phyloP scores from a whole-genome alignment of 2,888 invertebrate genomes.

The Leptothorax acervorum region DNA sequence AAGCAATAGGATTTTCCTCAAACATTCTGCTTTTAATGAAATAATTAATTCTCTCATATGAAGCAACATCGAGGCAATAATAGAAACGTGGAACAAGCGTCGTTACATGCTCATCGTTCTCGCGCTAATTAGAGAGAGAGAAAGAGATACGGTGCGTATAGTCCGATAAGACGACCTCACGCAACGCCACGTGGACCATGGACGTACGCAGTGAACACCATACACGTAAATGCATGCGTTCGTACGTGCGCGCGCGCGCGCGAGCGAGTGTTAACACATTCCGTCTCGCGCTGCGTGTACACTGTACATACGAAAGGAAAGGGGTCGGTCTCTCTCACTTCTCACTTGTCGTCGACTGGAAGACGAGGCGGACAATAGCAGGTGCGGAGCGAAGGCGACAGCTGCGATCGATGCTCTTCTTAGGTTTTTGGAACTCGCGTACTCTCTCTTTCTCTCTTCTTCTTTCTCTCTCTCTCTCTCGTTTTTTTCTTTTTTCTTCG shows the following conservation, averaged over 20 bases:
- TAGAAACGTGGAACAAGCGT: not conserved
- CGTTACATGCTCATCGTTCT: not conserved
- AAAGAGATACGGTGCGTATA: not conserved
- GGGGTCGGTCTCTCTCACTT: constrained; percentile 74
- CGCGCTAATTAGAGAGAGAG: constrained; percentile 20
- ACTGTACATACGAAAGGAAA: constrained; percentile 73
- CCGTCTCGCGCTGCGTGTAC: constrained; percentile 66
- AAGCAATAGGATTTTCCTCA: not conserved
- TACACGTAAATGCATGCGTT: constrained; percentile 20
- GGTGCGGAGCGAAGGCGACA: constrained; percentile 83
- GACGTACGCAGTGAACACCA: constrained; percentile 51
- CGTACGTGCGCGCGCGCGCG: constrained; percentile 38
- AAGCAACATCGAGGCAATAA: not conserved
- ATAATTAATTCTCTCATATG: not conserved
- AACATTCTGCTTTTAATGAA: not conserved
- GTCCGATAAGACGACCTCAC: constrained; percentile 69
- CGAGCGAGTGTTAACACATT: constrained; percentile 25
- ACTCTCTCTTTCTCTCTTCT: constrained; percentile 67
- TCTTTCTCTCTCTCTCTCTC: constrained; percentile 53
- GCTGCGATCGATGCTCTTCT: constrained; percentile 84
- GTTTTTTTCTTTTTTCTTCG: constrained; percentile 30
- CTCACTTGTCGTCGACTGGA: constrained; percentile 77
- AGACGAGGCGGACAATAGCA: constrained; percentile 82
- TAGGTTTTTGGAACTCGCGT: constrained; percentile 81
- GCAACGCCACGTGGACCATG: constrained; percentile 72